Evolutionary conservation across 1,140 invertebrate genomes (phyloP).

Genomic region (Trachymyrmex cornetzi): DNA sequence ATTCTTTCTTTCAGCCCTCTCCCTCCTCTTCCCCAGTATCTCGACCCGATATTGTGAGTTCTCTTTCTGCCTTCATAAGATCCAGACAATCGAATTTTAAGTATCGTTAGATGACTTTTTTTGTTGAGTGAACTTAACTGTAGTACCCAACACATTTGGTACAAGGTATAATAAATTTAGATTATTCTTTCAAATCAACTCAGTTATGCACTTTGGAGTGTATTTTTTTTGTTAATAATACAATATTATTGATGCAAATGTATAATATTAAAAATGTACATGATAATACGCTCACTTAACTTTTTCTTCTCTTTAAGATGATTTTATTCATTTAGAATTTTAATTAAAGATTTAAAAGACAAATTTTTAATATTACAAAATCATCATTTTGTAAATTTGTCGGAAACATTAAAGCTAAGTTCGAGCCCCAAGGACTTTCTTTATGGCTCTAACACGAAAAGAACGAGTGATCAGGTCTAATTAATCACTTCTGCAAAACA

Average conservation of each 20-base stretch:
- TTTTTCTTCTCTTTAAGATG: background rate
- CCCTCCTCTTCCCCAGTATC: background rate
- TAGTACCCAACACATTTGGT: background rate
- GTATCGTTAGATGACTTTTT: background rate
- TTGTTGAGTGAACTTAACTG: background rate
- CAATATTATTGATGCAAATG: background rate
- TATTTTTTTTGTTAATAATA: background rate
- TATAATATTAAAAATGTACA: too few species aligned
- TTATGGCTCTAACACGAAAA: background rate
- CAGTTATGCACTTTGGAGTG: constrained; percentile 5
- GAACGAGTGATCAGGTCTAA: background rate
- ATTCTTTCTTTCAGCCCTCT: background rate
- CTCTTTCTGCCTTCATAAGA: too few species aligned
- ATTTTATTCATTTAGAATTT: constrained; percentile 3
- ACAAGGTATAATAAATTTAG: background rate
- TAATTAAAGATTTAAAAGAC: background rate
- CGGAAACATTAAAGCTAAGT: background rate
- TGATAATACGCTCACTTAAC: background rate
- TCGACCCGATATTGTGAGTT: background rate
- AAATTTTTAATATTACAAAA: constrained; percentile 11
- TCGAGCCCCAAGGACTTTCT: background rate
- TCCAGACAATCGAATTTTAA: background rate
- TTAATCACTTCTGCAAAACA: constrained; percentile 45
- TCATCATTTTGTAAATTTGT: background rate
- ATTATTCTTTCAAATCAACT: background rate